Conservation (phyloP, 2,888 invertebrate genomes). For the Autographa gamma region DNA sequence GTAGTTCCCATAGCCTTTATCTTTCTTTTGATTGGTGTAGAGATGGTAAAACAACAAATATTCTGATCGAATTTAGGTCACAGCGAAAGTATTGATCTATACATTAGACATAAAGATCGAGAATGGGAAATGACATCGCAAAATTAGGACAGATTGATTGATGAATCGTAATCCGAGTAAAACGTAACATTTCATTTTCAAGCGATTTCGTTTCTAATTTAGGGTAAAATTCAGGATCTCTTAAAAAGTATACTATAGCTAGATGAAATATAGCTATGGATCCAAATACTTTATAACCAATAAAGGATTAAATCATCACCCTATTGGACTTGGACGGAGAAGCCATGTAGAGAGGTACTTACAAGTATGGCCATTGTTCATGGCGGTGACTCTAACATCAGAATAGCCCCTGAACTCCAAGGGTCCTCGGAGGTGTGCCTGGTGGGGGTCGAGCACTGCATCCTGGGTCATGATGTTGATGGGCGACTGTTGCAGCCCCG, state of each 20-base stretch:
- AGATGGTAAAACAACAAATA: no score
- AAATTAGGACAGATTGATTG: constrained; percentile 4
- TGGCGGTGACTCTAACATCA: constrained; percentile 68
- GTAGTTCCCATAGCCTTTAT: no score
- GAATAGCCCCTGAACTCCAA: constrained; percentile 76
- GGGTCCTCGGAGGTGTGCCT: constrained; percentile 78
- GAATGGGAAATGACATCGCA: not conserved
- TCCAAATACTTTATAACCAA: no score
- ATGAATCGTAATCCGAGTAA: not conserved
- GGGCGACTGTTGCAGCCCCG: constrained; percentile 92
- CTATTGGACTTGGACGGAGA: no score
- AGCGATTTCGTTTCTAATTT: not conserved
- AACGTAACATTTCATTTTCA: not conserved
- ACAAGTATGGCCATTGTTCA: constrained; percentile 82
- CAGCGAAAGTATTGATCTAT: not conserved
- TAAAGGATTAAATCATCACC: no score
- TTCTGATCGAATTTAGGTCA: not conserved
- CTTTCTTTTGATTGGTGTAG: no score
- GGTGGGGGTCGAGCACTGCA: constrained; percentile 83
- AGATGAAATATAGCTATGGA: no score
- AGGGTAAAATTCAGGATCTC: no score
- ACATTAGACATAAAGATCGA: no score
- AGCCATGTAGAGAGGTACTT: constrained; percentile 55
- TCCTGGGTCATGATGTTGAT: constrained; percentile 91
- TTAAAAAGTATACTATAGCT: no score